Evolutionary conservation across 2,113 vertebrate genomes (phyloP), one percentile per base, ranked within the genome.

Genomic region (Paratilapia polleni): DNA sequence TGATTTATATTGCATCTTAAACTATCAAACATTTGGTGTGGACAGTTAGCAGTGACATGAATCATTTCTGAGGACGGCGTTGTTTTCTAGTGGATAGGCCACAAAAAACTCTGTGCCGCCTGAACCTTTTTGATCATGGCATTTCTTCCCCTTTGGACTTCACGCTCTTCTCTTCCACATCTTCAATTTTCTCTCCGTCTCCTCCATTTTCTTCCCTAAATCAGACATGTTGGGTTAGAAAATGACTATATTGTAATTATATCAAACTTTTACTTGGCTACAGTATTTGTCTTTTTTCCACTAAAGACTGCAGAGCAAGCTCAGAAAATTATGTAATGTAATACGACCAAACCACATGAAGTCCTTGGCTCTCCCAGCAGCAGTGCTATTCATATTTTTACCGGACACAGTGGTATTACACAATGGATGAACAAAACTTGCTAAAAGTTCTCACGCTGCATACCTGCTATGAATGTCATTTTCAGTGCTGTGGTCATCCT

Each of bases 151-250:
- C 83, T 89, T 92, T 92, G 92, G 93, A 91, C 93, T 95, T 92
- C 90, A 93, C 83, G 86, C 91, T 94, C 84, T 90, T 89, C 89
- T 95, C 93, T 81, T 91, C 94, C 94, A 93, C 93, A 90, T 94
- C 93, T 93, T 95, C 92, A 93, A 94, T 95, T 93, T 91, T 92
- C 89, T 91, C 77, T 62, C 90, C 82, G 82, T 93, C 82, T 81
- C 93, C 92, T 88, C 85, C 87, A 78, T 93, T 95, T 93, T 93
- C 92, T 80, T 90, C 86, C 94, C 94, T 96, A 94, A 90, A 92
- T 91, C 87, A 94, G 94, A 91, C 82, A 94, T 91, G 81, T 90
- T 81, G 86, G 94, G 92, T 91, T 93, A 92, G 88, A 91, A 88
- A 90, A 91, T 89, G 89, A 83, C 89, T 91, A 89, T 93, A 92